A percentile compares a stretch with the other conserved stretches of the same genome.
phyloP scores from a whole-genome alignment of 2,113 vertebrate genomes.

The Microcebus lehilahytsara region DNA sequence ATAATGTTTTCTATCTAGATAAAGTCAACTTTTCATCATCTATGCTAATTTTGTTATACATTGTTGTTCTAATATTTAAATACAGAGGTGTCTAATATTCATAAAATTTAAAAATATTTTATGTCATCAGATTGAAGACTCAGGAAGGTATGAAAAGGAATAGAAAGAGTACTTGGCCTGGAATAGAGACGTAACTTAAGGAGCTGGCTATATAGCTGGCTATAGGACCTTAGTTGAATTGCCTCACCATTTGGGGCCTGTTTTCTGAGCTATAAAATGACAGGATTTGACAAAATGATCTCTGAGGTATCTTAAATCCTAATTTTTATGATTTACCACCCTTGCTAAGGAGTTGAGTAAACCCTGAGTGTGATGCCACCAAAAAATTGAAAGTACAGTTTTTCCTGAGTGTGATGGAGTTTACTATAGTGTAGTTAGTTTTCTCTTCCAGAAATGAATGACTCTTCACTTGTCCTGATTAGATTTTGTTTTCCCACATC shows the following conservation, averaged over 20 bases:
- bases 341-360: constrained; percentile 40
- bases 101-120: constrained; percentile 36
- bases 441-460: constrained; percentile 42
- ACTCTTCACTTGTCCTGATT: constrained; percentile 11
- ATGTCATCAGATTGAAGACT: constrained; percentile 30
- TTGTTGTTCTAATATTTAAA: constrained; percentile 34
- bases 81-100: background rate
- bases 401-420: background rate
- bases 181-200: constrained; percentile 19
- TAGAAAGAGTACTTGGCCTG: background rate
- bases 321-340: constrained; percentile 4
- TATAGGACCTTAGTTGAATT: background rate
- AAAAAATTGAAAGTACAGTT: constrained; percentile 30
- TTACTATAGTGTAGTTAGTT: background rate
- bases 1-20: constrained; percentile 12
- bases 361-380: background rate
- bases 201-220: background rate
- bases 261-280: constrained; percentile 45
- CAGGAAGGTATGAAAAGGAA: constrained; percentile 45
- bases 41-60: background rate
- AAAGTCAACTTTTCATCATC: constrained; percentile 11
- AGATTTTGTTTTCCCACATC: constrained; percentile 50
- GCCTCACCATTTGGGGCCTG: background rate
- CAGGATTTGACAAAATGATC: constrained; percentile 41
- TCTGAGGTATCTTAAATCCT: background rate